Percentiles rank a stretch among this genome's conserved stretches.
Conservation (phyloP, 1,140 invertebrate species). For the Drosophila sp. region DNA sequence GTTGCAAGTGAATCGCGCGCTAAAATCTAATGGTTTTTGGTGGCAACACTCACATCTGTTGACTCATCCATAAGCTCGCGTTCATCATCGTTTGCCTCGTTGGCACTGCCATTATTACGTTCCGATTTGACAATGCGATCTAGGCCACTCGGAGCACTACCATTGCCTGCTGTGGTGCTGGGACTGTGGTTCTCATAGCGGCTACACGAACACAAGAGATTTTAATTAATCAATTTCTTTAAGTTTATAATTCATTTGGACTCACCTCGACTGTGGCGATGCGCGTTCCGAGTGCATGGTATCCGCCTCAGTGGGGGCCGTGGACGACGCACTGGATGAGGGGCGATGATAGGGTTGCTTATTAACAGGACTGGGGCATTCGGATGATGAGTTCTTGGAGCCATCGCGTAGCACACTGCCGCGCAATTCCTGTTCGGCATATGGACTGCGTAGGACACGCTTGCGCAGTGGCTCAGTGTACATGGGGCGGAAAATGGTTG, state of each 20-base stretch:
- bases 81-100: constrained; percentile 79
- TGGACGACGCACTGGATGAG: constrained; percentile 81
- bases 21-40: too few relatives aligned
- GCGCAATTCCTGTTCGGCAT: constrained; percentile 81
- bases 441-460: constrained; percentile 84
- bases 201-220: constrained; percentile 29
- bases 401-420: constrained; percentile 83
- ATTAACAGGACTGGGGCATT: constrained; percentile 80
- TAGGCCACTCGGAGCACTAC: constrained; percentile 63
- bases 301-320: constrained; percentile 82
- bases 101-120: constrained; percentile 82
- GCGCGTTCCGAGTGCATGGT: constrained; percentile 82
- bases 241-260: background rate
- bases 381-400: constrained; percentile 77
- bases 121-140: constrained; percentile 81
- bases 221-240: background rate
- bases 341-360: constrained; percentile 80
- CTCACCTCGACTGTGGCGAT: constrained; percentile 81
- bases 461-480: constrained; percentile 83
- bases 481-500: constrained; percentile 80
- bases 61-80: constrained; percentile 79
- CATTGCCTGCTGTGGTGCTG: constrained; percentile 81
- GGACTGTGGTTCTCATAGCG: constrained; percentile 83
- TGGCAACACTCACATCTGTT: constrained; percentile 66
- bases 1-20: too few relatives aligned